phyloP scores from a whole-genome alignment of 2,888 invertebrate species.

The Tipula helvola region DNA sequence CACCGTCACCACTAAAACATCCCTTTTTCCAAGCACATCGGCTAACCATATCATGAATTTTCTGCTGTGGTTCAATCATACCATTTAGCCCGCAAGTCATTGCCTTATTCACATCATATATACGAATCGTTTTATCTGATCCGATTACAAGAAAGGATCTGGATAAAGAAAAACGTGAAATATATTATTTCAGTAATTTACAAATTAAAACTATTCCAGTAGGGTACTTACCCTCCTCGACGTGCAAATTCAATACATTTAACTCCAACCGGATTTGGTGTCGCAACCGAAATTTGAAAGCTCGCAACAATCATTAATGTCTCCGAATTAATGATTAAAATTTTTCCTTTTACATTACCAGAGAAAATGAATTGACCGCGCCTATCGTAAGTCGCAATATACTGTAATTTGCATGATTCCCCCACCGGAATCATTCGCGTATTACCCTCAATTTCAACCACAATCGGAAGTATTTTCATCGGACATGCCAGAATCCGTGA shows the following conservation, averaged over 20 bases:
- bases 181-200: too few species aligned
- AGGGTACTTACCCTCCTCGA: neutral
- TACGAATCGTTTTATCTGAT: slow-evolving; percentile 83
- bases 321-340: neutral
- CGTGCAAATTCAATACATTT: neutral
- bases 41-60: slow-evolving; percentile 31
- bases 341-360: neutral
- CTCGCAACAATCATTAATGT: neutral
- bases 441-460: neutral
- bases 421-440: slow-evolving; percentile 54
- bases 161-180: neutral
- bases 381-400: slow-evolving; percentile 43
- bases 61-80: slow-evolving; percentile 77
- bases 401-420: slow-evolving; percentile 82
- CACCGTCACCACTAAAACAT: slow-evolving; percentile 92
- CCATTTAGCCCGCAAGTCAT: slow-evolving; percentile 68
- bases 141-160: slow-evolving; percentile 71
- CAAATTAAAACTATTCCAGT: neutral
- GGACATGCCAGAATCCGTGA: neutral
- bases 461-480: neutral
- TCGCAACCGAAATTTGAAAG: neutral
- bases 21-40: slow-evolving; percentile 96
- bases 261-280: neutral
- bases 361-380: neutral
- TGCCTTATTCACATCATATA: slow-evolving; percentile 78